Evolutionary conservation across 2,888 invertebrate species (phyloP), one percentile per base, ranked within the genome.

Genomic region (Scaptodrosophila latifasciaeformis): DNA sequence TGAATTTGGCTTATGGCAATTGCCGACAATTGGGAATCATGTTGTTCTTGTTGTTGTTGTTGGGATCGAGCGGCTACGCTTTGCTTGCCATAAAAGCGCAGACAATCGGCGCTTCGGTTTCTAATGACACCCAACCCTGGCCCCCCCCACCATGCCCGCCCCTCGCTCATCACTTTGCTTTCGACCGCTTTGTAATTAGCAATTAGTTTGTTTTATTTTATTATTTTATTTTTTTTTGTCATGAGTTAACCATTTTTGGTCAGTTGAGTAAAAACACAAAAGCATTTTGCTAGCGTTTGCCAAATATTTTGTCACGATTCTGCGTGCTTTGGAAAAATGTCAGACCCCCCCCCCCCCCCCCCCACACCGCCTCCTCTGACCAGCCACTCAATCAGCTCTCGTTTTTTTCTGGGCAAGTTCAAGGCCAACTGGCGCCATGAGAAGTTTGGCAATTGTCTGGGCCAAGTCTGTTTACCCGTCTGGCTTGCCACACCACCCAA

Each of bases 1-100:
- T 24, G 29, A n/a, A n/a, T n/a, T n/a, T n/a, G 13, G 43, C 43
- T 29, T 40, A 21, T 17, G n/a, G 40, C 40, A 43, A 43, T 27
- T 24, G 43, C 27, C 31, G 31, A 31, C 12, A 31, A 31, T 31
- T 12, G n/a, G n/a, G n/a, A n/a, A n/a, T n/a, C n/a, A n/a, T n/a
- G n/a, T n/a, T n/a, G n/a, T n/a, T n/a, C n/a, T n/a, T n/a, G n/a
- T n/a, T n/a, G 31, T 31, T 31, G 31, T 31, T 31, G 31, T 31
- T 12, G 31, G n/a, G 31, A n/a, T n/a, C n/a, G n/a, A n/a, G 31
- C 31, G 31, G 31, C 31, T 12, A 12, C 31, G 31, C n/a, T 31
- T 31, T 31, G 31, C 31, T 12, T 31, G 34, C 34, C 34, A 34
- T 34, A 34, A 34, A 34, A 34, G 12, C n/a, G 31, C 31, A 31